Evolutionary conservation across 1,140 invertebrate genomes (phyloP), one percentile per base, ranked within the genome.

Genomic region (Sycobia sp.): DNA sequence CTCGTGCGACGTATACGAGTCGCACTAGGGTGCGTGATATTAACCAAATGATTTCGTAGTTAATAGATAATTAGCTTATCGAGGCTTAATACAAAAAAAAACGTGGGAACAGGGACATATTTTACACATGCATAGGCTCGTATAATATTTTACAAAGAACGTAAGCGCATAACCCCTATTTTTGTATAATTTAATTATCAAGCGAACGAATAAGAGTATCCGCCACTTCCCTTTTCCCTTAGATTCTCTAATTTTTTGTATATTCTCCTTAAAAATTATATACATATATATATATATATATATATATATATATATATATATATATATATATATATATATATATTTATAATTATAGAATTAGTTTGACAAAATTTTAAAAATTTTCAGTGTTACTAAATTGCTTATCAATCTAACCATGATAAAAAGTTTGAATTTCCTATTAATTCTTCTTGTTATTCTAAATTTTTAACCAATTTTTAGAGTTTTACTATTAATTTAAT

Each of bases 11-110:
- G 18, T 20, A n/a, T n/a, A 39, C 25, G 10, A 20, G 29, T 49
- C 46, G 54, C 29, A 25, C 54, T 22, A 27, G 34, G 50, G 43
- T 32, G 51, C 57, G 63, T 65, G 63, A 65, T 65, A 65, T 65
- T 65, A 55, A 60, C 57, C 56, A 65, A 59, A 59, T 60, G 55
- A 60, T 65, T 60, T 64, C 27, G 36, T 54, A 60, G 50, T 46
- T 41, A n/a, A 41, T 60, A 60, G 43, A 55, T 50, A 18, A 54
- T 59, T 54, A 59, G 56, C 47, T 10, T 54, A 65, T 54, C 41
- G 56, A 59, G 47, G 62, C 55, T 65, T 59, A 51, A 51, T 36
- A 41, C 11, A 62, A 20, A 56, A 36, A 46, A 22, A 2, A 49
- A n/a, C 41, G 27, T 63, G 22, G 43, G 36, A 58, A 55, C 44